Base-by-base conservation (phyloP, 2,113 vertebrate genomes). In the Saguinus imperator region DNA sequence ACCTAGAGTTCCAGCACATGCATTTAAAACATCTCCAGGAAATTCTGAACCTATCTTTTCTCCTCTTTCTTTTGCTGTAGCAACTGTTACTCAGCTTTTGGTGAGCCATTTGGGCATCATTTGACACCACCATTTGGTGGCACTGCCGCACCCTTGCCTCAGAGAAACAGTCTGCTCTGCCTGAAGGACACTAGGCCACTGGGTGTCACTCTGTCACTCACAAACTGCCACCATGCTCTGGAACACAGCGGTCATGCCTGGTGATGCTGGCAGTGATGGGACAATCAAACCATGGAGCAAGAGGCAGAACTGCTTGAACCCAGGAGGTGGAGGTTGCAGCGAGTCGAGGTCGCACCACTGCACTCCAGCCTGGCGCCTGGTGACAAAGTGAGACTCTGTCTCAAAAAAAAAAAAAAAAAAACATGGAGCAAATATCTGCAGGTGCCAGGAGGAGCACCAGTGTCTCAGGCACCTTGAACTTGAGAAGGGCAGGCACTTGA, bases 401-500 rank as follows among this genome's bases (percentile, higher is more conserved):
- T 43, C 43, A 43, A 43, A 43, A 43, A 43, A 43, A 43, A 27
- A 45, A 64, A 58, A 43, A 43, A 43, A 43, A 27, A 45, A 64
- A 58, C 37, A 27, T 0, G 1, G 75, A 58, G 48, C 61, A n/a
- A 17, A 13, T 0, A 5, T 6, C 1, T 0, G 5, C 35, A 25
- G n/a, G 66, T 43, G 45, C 40, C 1, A 20, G 58, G 68, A 45
- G 55, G 58, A 18, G 20, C 29, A 29, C 13, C 48, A 37, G n/a
- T 6, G 4, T 43, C 45, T 4, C 8, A 29, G 61, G 79, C 9
- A 14, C 29, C 45, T 21, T 27, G 57, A 40, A 29, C 1, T 11
- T 87, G 29, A 68, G 48, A 73, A 43, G 43, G n/a, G 1, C 57
- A 52, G 11, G 8, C 70, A 4, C 55, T 40, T 0, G 14, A 21